Percentiles rank a stretch among this genome's conserved stretches.
Evolutionary conservation across 2,113 vertebrate species (phyloP).

Genomic region (Stigmatopora argus): DNA sequence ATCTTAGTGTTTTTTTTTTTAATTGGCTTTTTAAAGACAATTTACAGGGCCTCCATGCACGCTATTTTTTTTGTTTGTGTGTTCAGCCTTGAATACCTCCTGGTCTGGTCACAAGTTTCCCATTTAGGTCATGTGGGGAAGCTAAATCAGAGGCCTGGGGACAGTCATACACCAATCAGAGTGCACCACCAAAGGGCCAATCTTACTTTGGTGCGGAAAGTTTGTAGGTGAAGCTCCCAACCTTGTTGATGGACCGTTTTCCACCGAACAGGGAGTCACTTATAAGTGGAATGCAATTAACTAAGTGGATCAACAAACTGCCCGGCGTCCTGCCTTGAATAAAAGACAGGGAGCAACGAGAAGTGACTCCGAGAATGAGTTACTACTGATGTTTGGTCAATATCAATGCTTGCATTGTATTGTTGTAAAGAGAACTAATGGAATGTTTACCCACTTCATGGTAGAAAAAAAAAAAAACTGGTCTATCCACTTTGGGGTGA

Average conservation of each 20-base stretch:
- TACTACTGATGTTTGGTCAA: background rate
- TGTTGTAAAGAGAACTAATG: background rate
- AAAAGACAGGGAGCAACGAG: background rate
- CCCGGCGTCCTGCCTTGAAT: conserved; percentile 2
- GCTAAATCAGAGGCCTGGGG: conserved; percentile 55
- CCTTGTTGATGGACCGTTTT: background rate
- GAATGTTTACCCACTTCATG: background rate
- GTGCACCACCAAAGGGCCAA: conserved; percentile 33
- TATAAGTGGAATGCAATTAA: conserved; percentile 18
- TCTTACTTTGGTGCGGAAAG: background rate
- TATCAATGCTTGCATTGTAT: background rate
- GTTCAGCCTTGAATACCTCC: conserved; percentile 45
- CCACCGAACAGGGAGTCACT: conserved; percentile 7
- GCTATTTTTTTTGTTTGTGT: background rate
- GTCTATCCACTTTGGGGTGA: background rate
- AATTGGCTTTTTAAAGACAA: no score
- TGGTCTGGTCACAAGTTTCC: conserved; percentile 63
- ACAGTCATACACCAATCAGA: conserved; percentile 47
- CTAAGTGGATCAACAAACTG: conserved; percentile 22
- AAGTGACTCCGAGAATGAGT: no score
- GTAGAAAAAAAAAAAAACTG: background rate
- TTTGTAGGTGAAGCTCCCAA: background rate
- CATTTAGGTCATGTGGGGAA: conserved; percentile 60
- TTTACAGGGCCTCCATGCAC: background rate
- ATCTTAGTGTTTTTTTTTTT: no score